Conservation (phyloP, 2,888 invertebrate species). For the Anoncus sp. region DNA sequence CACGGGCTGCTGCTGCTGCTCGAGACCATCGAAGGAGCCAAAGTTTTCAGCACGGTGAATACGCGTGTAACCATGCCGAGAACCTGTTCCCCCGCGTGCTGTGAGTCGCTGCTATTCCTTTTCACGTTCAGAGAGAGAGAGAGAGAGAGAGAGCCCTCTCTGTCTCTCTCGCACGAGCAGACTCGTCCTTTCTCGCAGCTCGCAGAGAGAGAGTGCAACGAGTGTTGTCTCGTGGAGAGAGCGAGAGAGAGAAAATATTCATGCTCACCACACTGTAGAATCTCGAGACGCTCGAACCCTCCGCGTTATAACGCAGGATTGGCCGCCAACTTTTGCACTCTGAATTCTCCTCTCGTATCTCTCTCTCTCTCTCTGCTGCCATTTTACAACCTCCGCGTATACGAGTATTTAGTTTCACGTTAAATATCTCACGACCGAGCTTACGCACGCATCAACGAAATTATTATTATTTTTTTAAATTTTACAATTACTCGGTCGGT, state of each 20-base stretch:
- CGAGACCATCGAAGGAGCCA: constrained; percentile 70
- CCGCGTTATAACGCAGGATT: constrained; percentile 58
- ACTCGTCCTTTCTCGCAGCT: no score
- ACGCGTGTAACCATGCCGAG: constrained; percentile 80
- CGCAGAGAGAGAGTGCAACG: not conserved
- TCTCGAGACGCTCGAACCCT: not conserved
- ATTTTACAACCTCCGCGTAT: not conserved
- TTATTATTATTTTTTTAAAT: no score
- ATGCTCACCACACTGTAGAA: not conserved
- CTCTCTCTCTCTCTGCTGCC: not conserved
- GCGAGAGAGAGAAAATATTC: not conserved
- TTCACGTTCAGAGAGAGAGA: constrained; percentile 27
- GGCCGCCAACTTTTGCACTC: constrained; percentile 9
- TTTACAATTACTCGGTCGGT: no score
- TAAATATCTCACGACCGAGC: no score
- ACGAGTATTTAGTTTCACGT: no score
- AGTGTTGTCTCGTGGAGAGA: not conserved
- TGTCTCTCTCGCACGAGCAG: not conserved
- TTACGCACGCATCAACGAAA: no score
- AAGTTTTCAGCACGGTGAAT: constrained; percentile 82
- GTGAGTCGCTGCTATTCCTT: constrained; percentile 55
- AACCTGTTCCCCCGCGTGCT: constrained; percentile 78
- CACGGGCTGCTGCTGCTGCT: no score
- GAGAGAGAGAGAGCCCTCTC: constrained; percentile 1
- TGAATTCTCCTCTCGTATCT: constrained; percentile 19